Conservation (phyloP, 1,140 invertebrate genomes). For the Sycophila sp. region DNA sequence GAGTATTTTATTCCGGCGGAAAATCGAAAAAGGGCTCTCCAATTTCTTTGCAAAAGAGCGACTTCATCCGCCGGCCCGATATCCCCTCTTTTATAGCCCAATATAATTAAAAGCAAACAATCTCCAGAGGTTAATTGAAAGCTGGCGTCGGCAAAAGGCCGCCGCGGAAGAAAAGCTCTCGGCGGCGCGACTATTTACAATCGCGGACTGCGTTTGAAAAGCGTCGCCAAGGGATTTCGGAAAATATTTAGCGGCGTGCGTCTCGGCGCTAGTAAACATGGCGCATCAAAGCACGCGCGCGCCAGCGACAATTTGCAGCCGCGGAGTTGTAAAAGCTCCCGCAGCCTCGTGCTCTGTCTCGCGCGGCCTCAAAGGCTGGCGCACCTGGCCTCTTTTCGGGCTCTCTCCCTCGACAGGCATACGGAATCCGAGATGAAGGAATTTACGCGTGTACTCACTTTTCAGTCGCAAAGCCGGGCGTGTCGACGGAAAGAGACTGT, state of each 20-base stretch:
- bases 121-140: no score
- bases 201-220: background rate
- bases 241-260: no score
- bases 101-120: no score
- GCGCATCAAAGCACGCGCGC: background rate
- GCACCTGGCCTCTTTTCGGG: background rate
- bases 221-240: background rate
- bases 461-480: background rate
- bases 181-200: no score
- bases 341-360: background rate
- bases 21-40: no score
- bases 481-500: background rate
- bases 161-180: no score
- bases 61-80: no score
- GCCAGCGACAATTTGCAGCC: slow-evolving; percentile 15
- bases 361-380: background rate
- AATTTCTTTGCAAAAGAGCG: no score
- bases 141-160: no score
- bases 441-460: background rate
- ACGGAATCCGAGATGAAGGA: background rate
- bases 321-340: slow-evolving; percentile 18
- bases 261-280: background rate
- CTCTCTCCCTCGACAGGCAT: background rate
- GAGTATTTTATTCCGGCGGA: no score
- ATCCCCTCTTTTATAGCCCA: no score